Evolutionary conservation across 2,888 invertebrate genomes (phyloP).

Genomic region (Drosophila pegasa): DNA sequence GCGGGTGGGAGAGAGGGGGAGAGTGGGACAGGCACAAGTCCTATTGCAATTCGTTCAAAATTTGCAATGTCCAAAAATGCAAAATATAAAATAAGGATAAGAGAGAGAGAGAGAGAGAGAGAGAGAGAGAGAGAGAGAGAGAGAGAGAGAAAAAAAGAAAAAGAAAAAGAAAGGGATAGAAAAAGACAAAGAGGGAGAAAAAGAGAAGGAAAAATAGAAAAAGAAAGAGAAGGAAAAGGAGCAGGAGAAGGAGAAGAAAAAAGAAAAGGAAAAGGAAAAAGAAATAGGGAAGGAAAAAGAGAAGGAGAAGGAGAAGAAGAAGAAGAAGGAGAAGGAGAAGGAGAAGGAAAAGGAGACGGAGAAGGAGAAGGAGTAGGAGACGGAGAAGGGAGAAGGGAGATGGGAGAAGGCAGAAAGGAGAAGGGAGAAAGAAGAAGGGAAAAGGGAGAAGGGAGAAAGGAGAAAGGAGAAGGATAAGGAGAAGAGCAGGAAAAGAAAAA

Average conservation of each 20-base stretch:
- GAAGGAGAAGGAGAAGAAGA: not conserved
- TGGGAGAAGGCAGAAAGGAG: too few relatives aligned
- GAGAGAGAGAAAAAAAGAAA: not conserved
- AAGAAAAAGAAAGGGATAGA: too few relatives aligned
- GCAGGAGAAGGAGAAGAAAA: not conserved
- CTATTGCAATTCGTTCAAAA: conserved; percentile 17
- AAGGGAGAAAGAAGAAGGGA: too few relatives aligned
- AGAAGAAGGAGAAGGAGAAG: not conserved
- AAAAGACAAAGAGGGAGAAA: too few relatives aligned
- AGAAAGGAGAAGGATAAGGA: too few relatives aligned
- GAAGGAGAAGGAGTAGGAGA: not conserved
- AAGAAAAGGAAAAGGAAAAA: too few relatives aligned
- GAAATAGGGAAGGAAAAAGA: not conserved
- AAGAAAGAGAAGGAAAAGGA: not conserved
- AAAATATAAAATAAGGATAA: not conserved
- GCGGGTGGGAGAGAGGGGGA: too few relatives aligned
- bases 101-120: too few relatives aligned
- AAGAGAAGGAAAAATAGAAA: not conserved
- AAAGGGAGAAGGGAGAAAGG: too few relatives aligned
- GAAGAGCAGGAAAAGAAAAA: not conserved
- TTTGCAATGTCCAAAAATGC: conserved; percentile 11
- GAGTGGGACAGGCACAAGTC: not conserved
- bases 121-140: too few relatives aligned
- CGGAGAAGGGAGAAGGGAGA: too few relatives aligned
- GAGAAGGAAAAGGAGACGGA: not conserved